phyloP scores from a whole-genome alignment of 2,113 vertebrate genomes.

The Acrocephalus kingi region DNA sequence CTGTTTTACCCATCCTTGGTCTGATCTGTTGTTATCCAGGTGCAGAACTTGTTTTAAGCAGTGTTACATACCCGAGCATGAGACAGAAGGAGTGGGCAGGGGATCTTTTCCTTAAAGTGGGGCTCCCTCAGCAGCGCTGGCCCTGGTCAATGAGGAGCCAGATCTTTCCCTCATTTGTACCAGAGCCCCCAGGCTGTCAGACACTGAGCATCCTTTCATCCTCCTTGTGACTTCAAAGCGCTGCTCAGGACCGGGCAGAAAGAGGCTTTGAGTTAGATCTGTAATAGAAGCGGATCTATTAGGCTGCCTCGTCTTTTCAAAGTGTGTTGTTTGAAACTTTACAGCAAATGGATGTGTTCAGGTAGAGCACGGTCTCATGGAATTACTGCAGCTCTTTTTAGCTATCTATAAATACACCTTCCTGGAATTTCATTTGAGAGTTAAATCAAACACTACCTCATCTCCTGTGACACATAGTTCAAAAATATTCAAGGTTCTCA shows the following conservation, averaged over 20 bases:
- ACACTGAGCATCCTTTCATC: neutral
- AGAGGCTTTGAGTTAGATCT: neutral
- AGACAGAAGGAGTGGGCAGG: neutral
- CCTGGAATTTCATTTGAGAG: neutral
- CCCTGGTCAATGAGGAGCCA: neutral
- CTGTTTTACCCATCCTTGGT: neutral
- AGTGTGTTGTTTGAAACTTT: neutral
- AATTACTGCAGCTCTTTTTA: neutral
- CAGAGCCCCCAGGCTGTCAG: neutral
- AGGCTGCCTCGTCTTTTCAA: neutral
- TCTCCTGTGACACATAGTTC: neutral
- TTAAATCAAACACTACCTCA: neutral
- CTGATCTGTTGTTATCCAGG: neutral
- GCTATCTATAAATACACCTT: neutral
- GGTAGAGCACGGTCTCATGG: neutral
- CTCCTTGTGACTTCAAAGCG: neutral
- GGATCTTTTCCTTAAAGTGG: neutral
- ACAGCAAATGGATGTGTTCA: neutral
- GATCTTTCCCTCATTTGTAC: accelerated
- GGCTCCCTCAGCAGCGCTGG: accelerated
- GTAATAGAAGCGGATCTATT: neutral
- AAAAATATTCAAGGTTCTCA: neutral
- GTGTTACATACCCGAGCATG: accelerated
- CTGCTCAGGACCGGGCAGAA: neutral
- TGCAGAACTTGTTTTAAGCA: neutral